Percentiles rank a stretch among this genome's conserved stretches.
Evolutionary conservation across 2,797 vertebrate species (phyloP).

Genomic region (Centroberyx gerrardi): DNA sequence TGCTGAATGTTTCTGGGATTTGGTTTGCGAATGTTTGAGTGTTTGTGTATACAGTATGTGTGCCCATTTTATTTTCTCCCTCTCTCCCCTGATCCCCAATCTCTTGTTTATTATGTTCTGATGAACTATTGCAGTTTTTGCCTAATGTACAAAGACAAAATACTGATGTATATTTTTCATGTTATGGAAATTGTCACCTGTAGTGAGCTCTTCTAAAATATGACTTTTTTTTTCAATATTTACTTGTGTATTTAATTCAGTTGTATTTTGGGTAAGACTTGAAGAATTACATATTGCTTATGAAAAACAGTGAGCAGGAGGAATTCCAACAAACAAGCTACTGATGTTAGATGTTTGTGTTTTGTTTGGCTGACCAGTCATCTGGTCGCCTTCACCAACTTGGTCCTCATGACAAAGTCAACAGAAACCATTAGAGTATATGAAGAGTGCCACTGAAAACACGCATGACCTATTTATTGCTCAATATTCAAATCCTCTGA

Average conservation of each 20-base stretch:
- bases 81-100: conserved; percentile 65
- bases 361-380: no score
- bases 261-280: conserved; percentile 21
- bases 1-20: conserved; percentile 85
- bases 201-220: conserved; percentile 99
- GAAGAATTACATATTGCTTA: neutral
- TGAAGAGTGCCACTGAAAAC: no score
- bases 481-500: no score
- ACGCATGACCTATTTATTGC: no score
- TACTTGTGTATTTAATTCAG: conserved; percentile 69
- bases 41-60: conserved; percentile 63
- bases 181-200: conserved; percentile 98
- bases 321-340: neutral
- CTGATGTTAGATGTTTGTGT: neutral
- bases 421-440: no score
- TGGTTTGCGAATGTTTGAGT: conserved; percentile 67
- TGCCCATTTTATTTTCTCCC: conserved; percentile 61
- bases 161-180: conserved; percentile 99
- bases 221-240: conserved; percentile 95
- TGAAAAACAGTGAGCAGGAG: neutral
- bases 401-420: no score
- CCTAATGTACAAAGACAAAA: conserved; percentile 98
- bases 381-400: no score
- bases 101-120: conserved; percentile 83
- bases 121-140: conserved; percentile 87